Evolutionary conservation across 2,113 vertebrate species (phyloP), one percentile per base, ranked within the genome.

Genomic region (Candoia aspera): DNA sequence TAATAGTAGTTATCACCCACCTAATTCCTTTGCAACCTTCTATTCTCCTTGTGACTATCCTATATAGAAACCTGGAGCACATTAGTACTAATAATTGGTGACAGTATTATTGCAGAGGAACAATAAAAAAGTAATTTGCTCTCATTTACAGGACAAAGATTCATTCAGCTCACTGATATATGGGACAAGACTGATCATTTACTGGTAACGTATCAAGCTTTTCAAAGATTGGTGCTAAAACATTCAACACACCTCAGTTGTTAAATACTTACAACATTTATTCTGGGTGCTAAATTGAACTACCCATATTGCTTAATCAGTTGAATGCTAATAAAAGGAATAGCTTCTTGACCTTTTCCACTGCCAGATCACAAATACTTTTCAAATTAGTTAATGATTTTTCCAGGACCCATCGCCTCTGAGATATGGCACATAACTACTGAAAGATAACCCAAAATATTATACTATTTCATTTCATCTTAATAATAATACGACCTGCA

Each of bases 371-470:
- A 95, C 49, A 58, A 89, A 92, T 93, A 93, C 88, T 24, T 93
- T n/a, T 96, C 97, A 96, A 96, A 91, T 95, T 96, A 95, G 91
- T 95, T 93, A 94, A 93, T 95, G 92, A 95, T 88, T 94, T 97
- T 94, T 97, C 33, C 29, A 96, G 84, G 26, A 94, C 87, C 91
- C 4, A 11, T 95, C 89, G 93, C 92, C 91, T 94, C n/a, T 95
- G 92, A 96, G 94, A 94, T 88, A 46, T 87, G 88, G 88, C 49
- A 95, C 88, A 94, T 96, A 95, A 95, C 96, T 96, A 92, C 96
- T 87, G 95, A 96, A 97, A 93, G 95, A 96, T 96, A 93, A 95
- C 92, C 91, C 0, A n/a, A 93, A 95, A 96, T 96, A 92, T 42
- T 91, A 73, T 95, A 89, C 46, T 93, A 94, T 94, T 96, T 92